Evolutionary conservation across 1,140 invertebrate genomes (phyloP).

Genomic region (Helicoverpa zea): DNA sequence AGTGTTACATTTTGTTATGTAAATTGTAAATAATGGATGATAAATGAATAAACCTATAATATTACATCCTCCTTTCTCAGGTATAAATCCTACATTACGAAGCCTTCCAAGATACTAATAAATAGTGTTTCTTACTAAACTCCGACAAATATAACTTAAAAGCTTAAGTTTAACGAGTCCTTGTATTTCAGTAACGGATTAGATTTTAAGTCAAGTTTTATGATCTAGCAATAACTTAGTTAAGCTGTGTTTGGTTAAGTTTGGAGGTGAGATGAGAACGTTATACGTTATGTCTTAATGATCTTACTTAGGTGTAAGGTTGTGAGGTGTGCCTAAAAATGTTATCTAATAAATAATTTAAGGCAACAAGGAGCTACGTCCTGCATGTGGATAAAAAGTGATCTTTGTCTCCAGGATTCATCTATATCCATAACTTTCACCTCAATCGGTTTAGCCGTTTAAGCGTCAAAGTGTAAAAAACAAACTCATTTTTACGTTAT

Average conservation of each 20-base stretch:
- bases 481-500: too few species aligned
- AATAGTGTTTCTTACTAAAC: background rate
- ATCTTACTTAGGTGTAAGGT: background rate
- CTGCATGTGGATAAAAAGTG: background rate
- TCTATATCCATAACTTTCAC: too few species aligned
- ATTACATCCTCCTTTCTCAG: too few species aligned
- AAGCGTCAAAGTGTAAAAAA: too few species aligned
- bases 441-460: too few species aligned
- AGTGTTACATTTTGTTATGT: too few species aligned
- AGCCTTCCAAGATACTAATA: background rate
- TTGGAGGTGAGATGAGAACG: background rate
- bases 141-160: conserved; percentile 1
- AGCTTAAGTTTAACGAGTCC: background rate
- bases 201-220: conserved; percentile 10
- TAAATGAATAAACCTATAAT: too few species aligned
- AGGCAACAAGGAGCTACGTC: background rate
- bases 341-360: background rate
- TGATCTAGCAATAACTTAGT: conserved; percentile 7
- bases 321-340: background rate
- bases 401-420: too few species aligned
- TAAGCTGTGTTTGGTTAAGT: background rate
- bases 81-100: background rate
- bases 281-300: background rate
- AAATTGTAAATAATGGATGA: too few species aligned
- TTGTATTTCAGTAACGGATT: conserved; percentile 26